Evolutionary conservation across 2,888 invertebrate genomes (phyloP), one percentile per base, ranked within the genome.

Genomic region (Athalia rosae): DNA sequence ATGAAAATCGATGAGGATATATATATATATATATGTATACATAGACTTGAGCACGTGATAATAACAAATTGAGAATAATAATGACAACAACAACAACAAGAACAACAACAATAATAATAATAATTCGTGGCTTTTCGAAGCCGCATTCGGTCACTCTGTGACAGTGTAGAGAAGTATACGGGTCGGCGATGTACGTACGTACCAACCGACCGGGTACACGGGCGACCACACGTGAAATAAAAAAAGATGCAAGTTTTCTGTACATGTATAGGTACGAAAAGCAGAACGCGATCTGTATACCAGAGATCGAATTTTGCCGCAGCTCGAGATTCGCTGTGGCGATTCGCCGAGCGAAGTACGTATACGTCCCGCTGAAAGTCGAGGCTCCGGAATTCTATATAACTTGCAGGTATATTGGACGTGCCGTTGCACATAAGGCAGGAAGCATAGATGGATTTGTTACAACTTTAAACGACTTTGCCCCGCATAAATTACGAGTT

Each of bases 271-370:
- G n/a, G n/a, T 3, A 62, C 41, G 8, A 8, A 58, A 15, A 71
- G 71, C 7, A 58, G 58, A 11, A 50, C 4, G 45, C 45, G 45
- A 71, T 71, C 45, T 58, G 45, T 45, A n/a, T n/a, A 71, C 13
- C 71, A 71, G 13, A 71, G n/a, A 45, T 9, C 58, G 8, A 48
- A n/a, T 4, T 4, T 48, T 59, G 59, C 50, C 67, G 11, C 67
- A 67, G 28, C 67, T 4, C 11, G 13, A 71, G 71, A 71, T 71
- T 45, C 56, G 56, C n/a, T 45, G n/a, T 71, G 15, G 56, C 71
- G 71, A 71, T 71, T 71, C 58, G 71, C 71, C 71, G 71, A 71
- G 71, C 71, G 56, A 58, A 71, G 71, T 71, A 28, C 28, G 28
- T 28, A 28, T 28, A 58, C 69, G 58, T 71, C 28, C 45, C 45